phyloP scores from a whole-genome alignment of 2,888 invertebrate species.

The Caenorhabditis afra region DNA sequence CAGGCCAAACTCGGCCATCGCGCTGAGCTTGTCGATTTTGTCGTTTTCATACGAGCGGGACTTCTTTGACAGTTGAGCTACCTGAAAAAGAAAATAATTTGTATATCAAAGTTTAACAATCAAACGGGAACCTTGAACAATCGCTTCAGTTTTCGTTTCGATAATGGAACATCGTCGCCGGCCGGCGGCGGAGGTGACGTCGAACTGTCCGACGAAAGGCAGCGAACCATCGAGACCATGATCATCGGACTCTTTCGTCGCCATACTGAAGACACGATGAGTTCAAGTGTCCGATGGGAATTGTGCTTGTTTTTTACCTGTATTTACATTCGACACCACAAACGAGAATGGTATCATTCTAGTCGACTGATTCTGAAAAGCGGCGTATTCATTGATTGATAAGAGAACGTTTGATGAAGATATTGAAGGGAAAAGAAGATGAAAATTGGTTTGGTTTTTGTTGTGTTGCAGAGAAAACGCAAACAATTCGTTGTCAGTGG shows the following conservation, averaged over 20 bases:
- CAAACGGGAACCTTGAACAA: conserved; percentile 41
- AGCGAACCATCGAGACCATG: conserved; percentile 34
- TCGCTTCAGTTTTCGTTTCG: conserved; percentile 49
- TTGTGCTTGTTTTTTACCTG: conserved; percentile 27
- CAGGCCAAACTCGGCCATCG: conserved; percentile 73
- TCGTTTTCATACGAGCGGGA: conserved; percentile 69
- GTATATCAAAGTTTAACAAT: neutral
- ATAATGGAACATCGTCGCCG: conserved; percentile 23
- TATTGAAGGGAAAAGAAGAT: neutral
- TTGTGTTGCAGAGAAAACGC: neutral
- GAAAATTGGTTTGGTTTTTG: conserved; percentile 7
- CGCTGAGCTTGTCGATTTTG: conserved; percentile 69
- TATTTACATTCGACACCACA: conserved; percentile 39
- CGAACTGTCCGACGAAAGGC: conserved; percentile 24
- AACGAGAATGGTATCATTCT: conserved; percentile 47
- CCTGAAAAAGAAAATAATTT: conserved; percentile 13
- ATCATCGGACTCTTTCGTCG: conserved; percentile 24
- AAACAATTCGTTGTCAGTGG: neutral
- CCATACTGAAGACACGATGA: conserved; percentile 33
- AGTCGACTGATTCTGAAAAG: conserved; percentile 3
- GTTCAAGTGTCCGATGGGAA: neutral
- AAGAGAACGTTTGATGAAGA: neutral
- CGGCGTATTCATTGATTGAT: neutral
- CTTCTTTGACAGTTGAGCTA: conserved; percentile 60
- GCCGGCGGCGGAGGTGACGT: neutral